These are phyloP conservation scores for Oenanthe oenanthe DNA, from an alignment of 2,113 vertebrate genomes.

Conservation along the genomic window DNA sequence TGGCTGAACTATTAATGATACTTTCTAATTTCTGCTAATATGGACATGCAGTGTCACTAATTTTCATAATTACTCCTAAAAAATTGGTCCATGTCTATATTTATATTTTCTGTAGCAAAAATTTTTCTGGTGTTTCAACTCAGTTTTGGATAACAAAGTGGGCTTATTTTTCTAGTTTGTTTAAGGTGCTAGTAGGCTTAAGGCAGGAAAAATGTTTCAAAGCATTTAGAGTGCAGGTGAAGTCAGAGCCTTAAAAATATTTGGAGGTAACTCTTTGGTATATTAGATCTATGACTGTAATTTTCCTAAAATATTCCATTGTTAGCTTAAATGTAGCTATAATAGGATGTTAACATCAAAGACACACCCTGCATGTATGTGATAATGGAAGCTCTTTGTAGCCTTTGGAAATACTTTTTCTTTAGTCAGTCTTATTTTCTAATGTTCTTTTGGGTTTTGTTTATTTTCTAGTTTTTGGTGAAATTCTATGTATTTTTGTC, in stretches of 20 bases:
- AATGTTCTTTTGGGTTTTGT: neutral
- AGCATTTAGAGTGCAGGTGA: neutral
- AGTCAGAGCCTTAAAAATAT: slow-evolving; percentile 20
- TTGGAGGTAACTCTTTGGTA: slow-evolving; percentile 1
- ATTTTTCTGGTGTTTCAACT: neutral
- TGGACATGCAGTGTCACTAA: neutral
- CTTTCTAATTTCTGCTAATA: neutral
- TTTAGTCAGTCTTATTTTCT: neutral
- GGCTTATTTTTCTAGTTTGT: neutral
- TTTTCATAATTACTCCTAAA: slow-evolving; percentile 26
- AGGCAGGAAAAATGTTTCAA: neutral
- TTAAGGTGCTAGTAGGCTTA: neutral
- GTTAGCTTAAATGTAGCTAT: neutral
- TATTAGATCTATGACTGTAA: neutral
- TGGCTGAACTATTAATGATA: neutral
- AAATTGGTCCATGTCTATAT: neutral
- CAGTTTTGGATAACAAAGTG: neutral
- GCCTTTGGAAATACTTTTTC: neutral
- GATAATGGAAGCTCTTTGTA: neutral
- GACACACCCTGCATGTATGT: neutral
- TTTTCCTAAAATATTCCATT: neutral
- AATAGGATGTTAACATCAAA: slow-evolving; percentile 13
- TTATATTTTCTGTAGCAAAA: slow-evolving; percentile 38
- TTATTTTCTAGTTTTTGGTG: neutral
- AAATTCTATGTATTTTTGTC: neutral